phyloP scores from a whole-genome alignment of 2,888 invertebrate species.

The Caradrina kadenii region DNA sequence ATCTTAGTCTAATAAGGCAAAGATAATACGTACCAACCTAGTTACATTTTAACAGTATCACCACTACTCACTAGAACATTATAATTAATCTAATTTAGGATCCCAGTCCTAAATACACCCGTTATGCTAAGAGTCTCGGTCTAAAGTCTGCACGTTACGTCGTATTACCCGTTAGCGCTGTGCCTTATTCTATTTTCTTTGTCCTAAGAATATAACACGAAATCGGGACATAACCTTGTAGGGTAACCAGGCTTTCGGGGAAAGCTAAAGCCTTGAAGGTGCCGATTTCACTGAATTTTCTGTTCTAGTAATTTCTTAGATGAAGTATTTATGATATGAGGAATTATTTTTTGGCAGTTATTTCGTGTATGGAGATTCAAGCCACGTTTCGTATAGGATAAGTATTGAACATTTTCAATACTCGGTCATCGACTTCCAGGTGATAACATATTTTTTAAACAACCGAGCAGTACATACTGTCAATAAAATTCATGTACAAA shows the following conservation, averaged over 20 bases:
- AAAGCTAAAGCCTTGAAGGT: conserved; percentile 6
- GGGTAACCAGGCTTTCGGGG: conserved; percentile 23
- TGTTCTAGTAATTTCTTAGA: background rate
- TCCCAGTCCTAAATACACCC: background rate
- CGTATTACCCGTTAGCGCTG: conserved; percentile 36
- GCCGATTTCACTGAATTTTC: conserved; percentile 3
- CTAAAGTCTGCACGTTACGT: conserved; percentile 40
- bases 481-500: no score
- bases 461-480: no score
- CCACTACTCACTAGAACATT: background rate
- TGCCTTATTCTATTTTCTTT: conserved; percentile 57
- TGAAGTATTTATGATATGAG: background rate
- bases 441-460: no score
- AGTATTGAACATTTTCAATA: no score
- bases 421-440: no score
- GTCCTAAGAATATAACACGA: conserved; percentile 56
- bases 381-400: no score
- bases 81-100: background rate
- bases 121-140: conserved; percentile 3
- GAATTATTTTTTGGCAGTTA: background rate
- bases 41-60: background rate
- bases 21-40: background rate
- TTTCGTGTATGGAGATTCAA: no score
- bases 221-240: conserved; percentile 57
- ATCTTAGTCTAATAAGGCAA: no score